Percentiles rank a stretch among this genome's conserved stretches.
Conservation (phyloP, 2,888 invertebrate species). For the Zygaena filipendulae region DNA sequence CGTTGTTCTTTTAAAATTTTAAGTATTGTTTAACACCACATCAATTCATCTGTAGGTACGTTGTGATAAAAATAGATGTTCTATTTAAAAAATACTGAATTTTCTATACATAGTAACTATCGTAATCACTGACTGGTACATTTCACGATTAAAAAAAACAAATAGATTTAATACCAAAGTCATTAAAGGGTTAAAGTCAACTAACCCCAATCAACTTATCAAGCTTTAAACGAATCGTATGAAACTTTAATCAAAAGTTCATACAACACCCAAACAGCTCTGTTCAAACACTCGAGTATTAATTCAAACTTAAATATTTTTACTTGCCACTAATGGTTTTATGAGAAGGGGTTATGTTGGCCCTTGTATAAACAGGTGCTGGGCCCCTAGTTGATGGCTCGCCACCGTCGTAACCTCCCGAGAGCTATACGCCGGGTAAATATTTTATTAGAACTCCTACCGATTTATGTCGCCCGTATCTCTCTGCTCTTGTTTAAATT, state of each 20-base stretch:
- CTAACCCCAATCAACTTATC: no score
- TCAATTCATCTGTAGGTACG: no score
- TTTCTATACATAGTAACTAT: no score
- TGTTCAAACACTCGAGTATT: constrained; percentile 24
- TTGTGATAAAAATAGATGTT: no score
- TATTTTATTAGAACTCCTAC: constrained; percentile 33
- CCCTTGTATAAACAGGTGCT: constrained; percentile 23
- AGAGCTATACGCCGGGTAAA: constrained; percentile 35
- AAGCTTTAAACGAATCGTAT: constrained; percentile 7
- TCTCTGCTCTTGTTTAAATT: background rate
- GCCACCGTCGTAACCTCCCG: constrained; percentile 21
- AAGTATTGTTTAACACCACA: no score
- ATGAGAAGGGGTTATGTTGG: constrained; percentile 31
- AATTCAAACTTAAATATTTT: constrained; percentile 24
- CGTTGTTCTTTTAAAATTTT: no score
- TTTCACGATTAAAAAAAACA: no score
- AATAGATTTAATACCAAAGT: no score
- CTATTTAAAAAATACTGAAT: no score
- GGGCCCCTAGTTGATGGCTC: constrained; percentile 18
- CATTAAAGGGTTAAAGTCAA: no score
- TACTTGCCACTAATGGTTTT: constrained; percentile 29
- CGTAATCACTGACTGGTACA: no score
- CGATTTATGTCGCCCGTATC: constrained; percentile 18
- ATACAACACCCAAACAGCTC: constrained; percentile 18
- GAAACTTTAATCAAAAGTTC: constrained; percentile 15